These are phyloP conservation scores for Capromys pilorides DNA, from an alignment of 2,797 vertebrate species.

Conservation along the genomic window DNA sequence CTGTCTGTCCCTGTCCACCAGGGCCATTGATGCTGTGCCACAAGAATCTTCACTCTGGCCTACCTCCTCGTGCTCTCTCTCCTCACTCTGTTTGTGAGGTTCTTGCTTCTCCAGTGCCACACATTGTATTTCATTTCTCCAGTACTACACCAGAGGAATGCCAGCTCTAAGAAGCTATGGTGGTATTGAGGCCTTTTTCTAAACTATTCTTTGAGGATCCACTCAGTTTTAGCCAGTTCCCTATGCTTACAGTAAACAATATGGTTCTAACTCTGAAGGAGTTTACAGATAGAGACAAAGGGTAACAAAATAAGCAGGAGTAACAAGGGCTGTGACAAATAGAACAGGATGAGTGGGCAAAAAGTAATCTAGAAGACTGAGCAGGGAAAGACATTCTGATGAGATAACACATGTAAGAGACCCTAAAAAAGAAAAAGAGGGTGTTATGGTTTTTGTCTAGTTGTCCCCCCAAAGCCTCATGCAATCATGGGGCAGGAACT, in stretches of 20 bases:
- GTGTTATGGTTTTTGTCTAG: too few relatives aligned
- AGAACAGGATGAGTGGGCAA: not conserved
- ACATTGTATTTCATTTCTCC: not conserved
- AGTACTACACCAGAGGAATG: not conserved
- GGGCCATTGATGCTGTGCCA: accelerated
- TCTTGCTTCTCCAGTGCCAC: not conserved
- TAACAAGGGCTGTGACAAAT: not conserved
- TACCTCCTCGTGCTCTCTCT: not conserved
- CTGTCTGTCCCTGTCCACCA: not conserved
- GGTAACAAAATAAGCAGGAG: not conserved
- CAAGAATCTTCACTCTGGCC: not conserved
- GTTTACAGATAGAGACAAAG: not conserved
- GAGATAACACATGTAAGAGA: not conserved
- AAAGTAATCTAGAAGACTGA: not conserved
- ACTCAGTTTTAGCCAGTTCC: not conserved
- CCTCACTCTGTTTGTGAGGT: not conserved
- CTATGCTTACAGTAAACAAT: not conserved
- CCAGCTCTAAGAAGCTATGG: not conserved
- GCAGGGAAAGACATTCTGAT: not conserved
- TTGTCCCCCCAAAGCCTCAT: too few relatives aligned
- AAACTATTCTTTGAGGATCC: not conserved
- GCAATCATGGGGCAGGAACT: too few relatives aligned
- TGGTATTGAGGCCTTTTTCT: not conserved
- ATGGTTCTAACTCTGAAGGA: not conserved
- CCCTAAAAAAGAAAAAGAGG: not conserved